Conservation (phyloP, 2,888 invertebrate genomes). For the Dicranocentrus wangi region DNA sequence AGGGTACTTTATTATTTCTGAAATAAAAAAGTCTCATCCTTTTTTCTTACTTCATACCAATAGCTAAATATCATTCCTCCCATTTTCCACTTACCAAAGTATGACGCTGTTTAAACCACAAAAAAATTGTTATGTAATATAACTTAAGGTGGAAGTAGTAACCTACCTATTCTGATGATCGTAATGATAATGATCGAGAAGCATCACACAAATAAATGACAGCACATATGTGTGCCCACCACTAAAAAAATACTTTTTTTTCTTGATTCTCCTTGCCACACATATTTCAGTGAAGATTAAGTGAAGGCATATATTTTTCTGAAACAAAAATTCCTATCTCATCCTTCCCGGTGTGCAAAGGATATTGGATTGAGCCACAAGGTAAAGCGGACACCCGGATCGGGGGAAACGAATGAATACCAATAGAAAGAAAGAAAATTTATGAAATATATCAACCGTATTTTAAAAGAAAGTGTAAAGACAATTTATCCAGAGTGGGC, state of each 20-base stretch:
- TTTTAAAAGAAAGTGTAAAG: constrained; percentile 16
- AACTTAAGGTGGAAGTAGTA: too few species aligned
- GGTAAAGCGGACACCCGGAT: constrained; percentile 41
- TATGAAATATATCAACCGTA: background rate
- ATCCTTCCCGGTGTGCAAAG: constrained; percentile 41
- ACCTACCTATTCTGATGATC: constrained; percentile 31
- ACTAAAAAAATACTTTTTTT: constrained; percentile 26
- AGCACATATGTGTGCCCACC: constrained; percentile 38
- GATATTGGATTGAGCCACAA: constrained; percentile 35
- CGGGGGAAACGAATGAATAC: constrained; percentile 29
- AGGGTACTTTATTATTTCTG: constrained; percentile 71
- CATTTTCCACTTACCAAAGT: constrained; percentile 13
- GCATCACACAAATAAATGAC: constrained; percentile 59
- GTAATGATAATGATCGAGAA: constrained; percentile 56
- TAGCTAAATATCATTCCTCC: constrained; percentile 23
- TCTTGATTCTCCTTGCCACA: constrained; percentile 21
- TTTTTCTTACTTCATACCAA: constrained; percentile 17
- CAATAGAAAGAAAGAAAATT: background rate
- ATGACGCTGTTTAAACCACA: constrained; percentile 12
- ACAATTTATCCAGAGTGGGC: constrained; percentile 26
- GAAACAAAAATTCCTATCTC: constrained; percentile 40
- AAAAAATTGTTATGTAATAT: background rate
- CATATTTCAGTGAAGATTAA: background rate
- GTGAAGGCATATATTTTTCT: constrained; percentile 21
- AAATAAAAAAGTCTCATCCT: constrained; percentile 53